These are phyloP conservation scores for Miniopterus natalensis DNA, from an alignment of 2,113 vertebrate species.

Conservation along the genomic window DNA sequence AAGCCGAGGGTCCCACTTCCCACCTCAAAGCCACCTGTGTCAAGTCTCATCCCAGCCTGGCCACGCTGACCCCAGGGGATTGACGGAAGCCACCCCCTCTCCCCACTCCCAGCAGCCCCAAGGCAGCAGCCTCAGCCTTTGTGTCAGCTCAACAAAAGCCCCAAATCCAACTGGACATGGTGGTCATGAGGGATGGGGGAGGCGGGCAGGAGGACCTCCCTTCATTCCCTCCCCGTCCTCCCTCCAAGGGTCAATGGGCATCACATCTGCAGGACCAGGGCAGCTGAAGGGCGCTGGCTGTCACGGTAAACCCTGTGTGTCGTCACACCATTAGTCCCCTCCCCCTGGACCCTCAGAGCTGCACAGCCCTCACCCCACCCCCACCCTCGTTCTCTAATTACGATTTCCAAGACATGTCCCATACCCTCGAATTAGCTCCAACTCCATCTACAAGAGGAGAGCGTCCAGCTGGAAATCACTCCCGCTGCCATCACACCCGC, in stretches of 20 bases:
- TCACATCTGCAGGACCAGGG: constrained; percentile 58
- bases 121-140: constrained; percentile 9
- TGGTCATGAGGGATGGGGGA: rapidly evolving
- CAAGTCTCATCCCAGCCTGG: background rate
- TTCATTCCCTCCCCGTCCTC: background rate
- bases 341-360: constrained; percentile 59
- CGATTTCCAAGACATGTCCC: constrained; percentile 37
- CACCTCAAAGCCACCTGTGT: constrained; percentile 66
- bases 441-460: background rate
- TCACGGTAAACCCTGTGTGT: constrained; percentile 33
- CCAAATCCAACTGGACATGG: background rate
- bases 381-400: constrained; percentile 52
- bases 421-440: constrained; percentile 72
- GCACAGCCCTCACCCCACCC: background rate
- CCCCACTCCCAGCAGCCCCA: background rate
- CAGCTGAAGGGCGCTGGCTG: constrained; percentile 77
- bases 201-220: background rate
- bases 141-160: constrained; percentile 52
- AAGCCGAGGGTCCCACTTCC: background rate
- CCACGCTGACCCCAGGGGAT: background rate
- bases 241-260: constrained; percentile 48
- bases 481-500: constrained; percentile 13
- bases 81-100: background rate
- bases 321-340: constrained; percentile 8
- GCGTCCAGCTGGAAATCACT: constrained; percentile 52